Conservation (phyloP, 2,797 vertebrate species). For the Crax fasciolata region DNA sequence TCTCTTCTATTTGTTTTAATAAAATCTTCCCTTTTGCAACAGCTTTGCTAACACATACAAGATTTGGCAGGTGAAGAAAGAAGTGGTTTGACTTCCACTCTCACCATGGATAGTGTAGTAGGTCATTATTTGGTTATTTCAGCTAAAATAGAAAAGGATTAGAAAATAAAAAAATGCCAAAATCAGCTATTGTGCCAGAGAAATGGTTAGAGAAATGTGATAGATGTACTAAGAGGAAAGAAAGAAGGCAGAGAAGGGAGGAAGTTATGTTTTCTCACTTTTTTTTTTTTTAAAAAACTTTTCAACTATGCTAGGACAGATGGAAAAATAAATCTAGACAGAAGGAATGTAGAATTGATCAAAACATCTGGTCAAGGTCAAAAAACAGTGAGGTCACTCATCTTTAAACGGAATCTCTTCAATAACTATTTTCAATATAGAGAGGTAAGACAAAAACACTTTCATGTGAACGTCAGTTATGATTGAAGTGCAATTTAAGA, state of each 20-base stretch:
- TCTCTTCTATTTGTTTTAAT: neutral
- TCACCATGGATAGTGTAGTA: neutral
- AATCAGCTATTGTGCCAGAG: neutral
- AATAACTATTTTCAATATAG: neutral
- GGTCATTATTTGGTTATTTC: neutral
- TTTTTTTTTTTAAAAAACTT: neutral
- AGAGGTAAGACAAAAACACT: neutral
- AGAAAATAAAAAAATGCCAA: neutral
- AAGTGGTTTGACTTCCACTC: neutral
- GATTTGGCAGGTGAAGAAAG: neutral
- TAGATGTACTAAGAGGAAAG: neutral
- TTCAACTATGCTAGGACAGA: conserved; percentile 18
- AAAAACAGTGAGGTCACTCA: conserved; percentile 18
- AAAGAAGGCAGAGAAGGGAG: neutral
- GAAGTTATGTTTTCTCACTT: neutral
- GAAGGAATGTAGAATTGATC: conserved; percentile 39
- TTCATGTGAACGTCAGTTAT: neutral
- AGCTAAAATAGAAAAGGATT: conserved; percentile 4
- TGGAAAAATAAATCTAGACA: conserved; percentile 45
- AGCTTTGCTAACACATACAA: neutral
- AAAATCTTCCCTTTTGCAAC: neutral
- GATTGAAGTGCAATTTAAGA: conserved; percentile 1
- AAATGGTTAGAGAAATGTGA: neutral
- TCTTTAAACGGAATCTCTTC: neutral
- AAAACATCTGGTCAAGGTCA: conserved; percentile 46